Evolutionary conservation across 1,140 invertebrate species (phyloP).

Genomic region (Manduca sexta): DNA sequence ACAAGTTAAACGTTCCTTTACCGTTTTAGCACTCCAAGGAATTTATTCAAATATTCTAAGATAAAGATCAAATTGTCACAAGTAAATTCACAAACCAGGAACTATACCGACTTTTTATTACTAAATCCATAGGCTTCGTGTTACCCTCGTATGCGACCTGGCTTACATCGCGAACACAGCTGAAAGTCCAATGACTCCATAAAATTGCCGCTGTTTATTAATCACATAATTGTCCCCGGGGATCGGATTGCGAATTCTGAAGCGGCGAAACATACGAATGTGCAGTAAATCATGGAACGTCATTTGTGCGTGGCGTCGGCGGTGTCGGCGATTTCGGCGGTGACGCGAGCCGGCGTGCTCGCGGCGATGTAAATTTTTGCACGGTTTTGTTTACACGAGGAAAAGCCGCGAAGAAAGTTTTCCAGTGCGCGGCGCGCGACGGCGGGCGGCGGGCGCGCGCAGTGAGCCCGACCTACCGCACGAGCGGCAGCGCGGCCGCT

Average conservation of each 20-base stretch:
- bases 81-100: constrained; percentile 33
- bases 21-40: no score
- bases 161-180: constrained; percentile 45
- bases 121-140: constrained; percentile 64
- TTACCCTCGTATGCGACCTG: constrained; percentile 42
- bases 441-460: constrained; percentile 58
- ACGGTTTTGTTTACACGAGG: constrained; percentile 58
- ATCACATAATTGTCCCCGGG: constrained; percentile 35
- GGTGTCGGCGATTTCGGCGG: no score
- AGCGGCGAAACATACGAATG: neutral
- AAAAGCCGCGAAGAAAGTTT: constrained; percentile 71
- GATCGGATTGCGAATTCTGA: constrained; percentile 5
- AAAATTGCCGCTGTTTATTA: constrained; percentile 16
- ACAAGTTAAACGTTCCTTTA: no score
- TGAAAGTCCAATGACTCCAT: constrained; percentile 20
- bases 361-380: constrained; percentile 32
- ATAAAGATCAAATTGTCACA: neutral
- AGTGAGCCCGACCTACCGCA: constrained; percentile 71
- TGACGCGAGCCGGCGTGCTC: constrained; percentile 8
- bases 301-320: neutral
- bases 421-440: constrained; percentile 41
- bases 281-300: neutral
- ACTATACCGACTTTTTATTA: constrained; percentile 70
- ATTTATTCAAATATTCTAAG: no score
- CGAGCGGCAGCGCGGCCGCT: constrained; percentile 48